A percentile compares a stretch with the other conserved stretches of the same genome.
phyloP scores from a whole-genome alignment of 2,113 vertebrate species.

The Arothron firmamentum region DNA sequence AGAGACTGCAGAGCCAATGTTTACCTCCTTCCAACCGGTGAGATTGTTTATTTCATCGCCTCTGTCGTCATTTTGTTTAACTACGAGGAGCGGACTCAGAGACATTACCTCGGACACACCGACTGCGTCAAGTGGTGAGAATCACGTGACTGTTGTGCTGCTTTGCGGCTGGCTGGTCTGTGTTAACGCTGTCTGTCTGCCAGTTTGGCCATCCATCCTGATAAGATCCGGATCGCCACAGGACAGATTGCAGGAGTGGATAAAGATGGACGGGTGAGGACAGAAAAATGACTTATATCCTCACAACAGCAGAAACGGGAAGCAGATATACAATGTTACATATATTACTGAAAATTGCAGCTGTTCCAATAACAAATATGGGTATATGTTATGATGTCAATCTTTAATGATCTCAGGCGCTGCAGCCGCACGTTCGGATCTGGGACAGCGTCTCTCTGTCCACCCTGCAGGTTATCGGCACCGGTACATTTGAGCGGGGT shows the following conservation, averaged over 20 bases:
- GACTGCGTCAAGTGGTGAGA: slow-evolving; percentile 97
- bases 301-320: too few relatives aligned
- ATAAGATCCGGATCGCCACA: slow-evolving; percentile 97
- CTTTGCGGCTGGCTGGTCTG: not conserved
- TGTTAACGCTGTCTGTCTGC: not conserved
- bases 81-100: slow-evolving; percentile 90
- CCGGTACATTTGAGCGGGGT: slow-evolving; percentile 93
- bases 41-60: slow-evolving; percentile 95
- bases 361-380: not conserved
- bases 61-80: slow-evolving; percentile 94
- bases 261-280: slow-evolving; percentile 94
- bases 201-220: slow-evolving; percentile 89
- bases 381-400: not conserved
- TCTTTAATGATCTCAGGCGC: slow-evolving; percentile 67
- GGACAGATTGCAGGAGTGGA: slow-evolving; percentile 98
- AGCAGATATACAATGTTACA: too few relatives aligned
- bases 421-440: slow-evolving; percentile 92
- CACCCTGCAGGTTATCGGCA: slow-evolving; percentile 87
- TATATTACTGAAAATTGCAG: not conserved
- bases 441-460: slow-evolving; percentile 94
- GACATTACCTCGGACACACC: slow-evolving; percentile 94
- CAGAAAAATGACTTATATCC: not conserved
- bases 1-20: slow-evolving; percentile 94
- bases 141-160: too few relatives aligned
- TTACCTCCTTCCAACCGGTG: slow-evolving; percentile 93